Percentiles rank a stretch among this genome's conserved stretches.
These are phyloP conservation scores for Sardinella longiceps DNA, from an alignment of 2,797 vertebrate species.

Conservation along the genomic window DNA sequence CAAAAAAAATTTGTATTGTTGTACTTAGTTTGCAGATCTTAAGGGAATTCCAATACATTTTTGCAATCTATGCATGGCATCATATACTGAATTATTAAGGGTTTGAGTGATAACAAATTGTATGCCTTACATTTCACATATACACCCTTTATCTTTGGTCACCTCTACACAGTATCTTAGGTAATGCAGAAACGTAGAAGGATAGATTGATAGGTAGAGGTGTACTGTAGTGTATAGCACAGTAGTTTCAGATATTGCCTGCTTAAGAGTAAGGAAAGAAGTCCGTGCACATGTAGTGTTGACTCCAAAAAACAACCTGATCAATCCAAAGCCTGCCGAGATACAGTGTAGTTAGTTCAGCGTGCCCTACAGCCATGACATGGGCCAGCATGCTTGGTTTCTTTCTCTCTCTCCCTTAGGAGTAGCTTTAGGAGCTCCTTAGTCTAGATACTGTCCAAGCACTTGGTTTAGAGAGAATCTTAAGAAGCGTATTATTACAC, in stretches of 20 bases:
- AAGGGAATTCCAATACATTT: conserved; percentile 56
- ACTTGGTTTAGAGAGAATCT: conserved; percentile 47
- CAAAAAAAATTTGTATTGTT: conserved; percentile 33
- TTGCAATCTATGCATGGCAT: conserved; percentile 77
- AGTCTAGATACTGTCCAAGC: conserved; percentile 47
- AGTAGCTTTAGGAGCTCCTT: conserved; percentile 37
- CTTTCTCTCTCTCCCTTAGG: conserved; percentile 35
- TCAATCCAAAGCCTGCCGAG: conserved; percentile 50
- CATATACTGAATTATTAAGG: conserved; percentile 50
- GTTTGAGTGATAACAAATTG: conserved; percentile 43
- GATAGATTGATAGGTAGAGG: not conserved
- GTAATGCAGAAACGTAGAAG: conserved; percentile 32
- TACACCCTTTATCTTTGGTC: conserved; percentile 40
- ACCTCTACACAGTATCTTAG: conserved; percentile 40
- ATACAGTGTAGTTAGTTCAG: conserved; percentile 32
- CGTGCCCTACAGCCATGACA: conserved; percentile 31
- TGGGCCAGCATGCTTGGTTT: conserved; percentile 31
- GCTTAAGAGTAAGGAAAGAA: not conserved
- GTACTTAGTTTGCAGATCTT: conserved; percentile 37
- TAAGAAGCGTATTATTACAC: conserved; percentile 42
- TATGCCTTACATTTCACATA: conserved; percentile 58
- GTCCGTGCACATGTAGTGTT: not conserved
- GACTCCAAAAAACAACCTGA: conserved; percentile 19
- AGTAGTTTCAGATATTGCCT: conserved; percentile 12
- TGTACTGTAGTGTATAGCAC: not conserved